Evolutionary conservation across 1,140 invertebrate genomes (phyloP).

Genomic region (Belonocnema kinseyi): DNA sequence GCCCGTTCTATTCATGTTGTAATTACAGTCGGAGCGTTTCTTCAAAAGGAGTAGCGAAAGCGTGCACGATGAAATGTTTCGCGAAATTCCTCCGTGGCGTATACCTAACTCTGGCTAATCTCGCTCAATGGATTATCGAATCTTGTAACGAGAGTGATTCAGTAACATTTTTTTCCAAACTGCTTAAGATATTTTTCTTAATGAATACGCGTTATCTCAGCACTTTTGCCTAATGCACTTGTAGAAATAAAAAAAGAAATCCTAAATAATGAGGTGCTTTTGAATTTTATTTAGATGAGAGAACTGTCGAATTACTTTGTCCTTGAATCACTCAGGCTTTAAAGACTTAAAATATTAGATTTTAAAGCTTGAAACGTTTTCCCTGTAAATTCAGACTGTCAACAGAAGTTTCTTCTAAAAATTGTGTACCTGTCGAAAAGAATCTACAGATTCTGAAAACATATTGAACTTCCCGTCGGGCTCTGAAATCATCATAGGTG

Average conservation of each 20-base stretch:
- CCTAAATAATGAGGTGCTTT: neutral
- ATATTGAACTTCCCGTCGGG: no score
- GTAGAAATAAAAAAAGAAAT: neutral
- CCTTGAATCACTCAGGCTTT: no score
- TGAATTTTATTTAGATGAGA: neutral
- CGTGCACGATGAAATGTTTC: conserved; percentile 12
- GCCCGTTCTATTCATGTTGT: conserved; percentile 25
- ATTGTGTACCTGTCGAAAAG: no score
- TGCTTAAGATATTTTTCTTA: neutral
- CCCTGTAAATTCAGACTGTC: no score
- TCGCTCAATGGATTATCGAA: conserved; percentile 11
- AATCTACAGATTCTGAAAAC: no score
- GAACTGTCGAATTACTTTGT: no score
- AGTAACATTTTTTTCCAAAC: conserved; percentile 9
- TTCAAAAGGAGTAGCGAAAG: conserved; percentile 26
- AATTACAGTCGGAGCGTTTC: conserved; percentile 16
- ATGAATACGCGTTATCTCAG: conserved; percentile 9
- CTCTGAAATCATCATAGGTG: neutral
- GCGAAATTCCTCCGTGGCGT: neutral
- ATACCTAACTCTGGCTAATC: conserved; percentile 3
- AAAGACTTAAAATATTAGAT: no score
- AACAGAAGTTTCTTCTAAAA: no score
- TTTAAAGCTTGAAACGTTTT: no score
- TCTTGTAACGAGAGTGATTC: neutral
- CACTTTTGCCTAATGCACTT: neutral